Evolutionary conservation across 1,140 invertebrate species (phyloP).

Genomic region (Cryptotermes secundus): DNA sequence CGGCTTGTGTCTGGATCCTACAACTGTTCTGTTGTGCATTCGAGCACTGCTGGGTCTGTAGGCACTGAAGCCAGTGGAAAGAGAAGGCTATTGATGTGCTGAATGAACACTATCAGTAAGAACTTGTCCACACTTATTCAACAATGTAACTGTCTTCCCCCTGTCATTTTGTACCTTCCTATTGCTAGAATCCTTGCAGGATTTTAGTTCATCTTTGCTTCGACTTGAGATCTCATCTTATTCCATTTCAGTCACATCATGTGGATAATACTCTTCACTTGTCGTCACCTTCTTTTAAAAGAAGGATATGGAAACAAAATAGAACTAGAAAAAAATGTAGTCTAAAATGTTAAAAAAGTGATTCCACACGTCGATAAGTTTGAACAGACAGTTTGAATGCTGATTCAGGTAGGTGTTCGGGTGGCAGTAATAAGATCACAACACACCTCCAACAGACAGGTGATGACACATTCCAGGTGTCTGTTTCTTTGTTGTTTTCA

Average conservation of each 20-base stretch:
- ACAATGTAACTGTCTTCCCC: constrained; percentile 9
- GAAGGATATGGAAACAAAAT: background rate
- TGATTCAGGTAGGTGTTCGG: background rate
- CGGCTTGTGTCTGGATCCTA: constrained; percentile 2
- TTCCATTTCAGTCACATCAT: constrained; percentile 24
- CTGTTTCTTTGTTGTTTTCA: background rate
- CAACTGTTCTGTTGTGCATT: background rate
- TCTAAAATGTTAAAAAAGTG: background rate
- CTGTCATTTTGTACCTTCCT: background rate
- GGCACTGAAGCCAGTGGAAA: background rate
- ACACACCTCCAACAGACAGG: background rate
- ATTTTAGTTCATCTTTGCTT: constrained; percentile 6
- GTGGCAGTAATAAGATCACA: background rate
- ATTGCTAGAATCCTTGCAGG: background rate
- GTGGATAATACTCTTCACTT: background rate
- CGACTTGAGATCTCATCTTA: background rate
- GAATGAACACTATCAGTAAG: background rate
- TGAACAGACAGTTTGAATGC: background rate
- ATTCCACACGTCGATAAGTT: constrained; percentile 27
- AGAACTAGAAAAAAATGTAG: background rate
- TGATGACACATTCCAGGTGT: background rate
- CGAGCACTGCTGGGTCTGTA: background rate
- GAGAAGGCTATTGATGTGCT: background rate
- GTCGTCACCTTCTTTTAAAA: background rate
- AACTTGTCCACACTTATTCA: background rate